These are phyloP conservation scores for Palythoa heliodiscus DNA, from an alignment of 92 coral and sea anemone species.

Conservation along the genomic window DNA sequence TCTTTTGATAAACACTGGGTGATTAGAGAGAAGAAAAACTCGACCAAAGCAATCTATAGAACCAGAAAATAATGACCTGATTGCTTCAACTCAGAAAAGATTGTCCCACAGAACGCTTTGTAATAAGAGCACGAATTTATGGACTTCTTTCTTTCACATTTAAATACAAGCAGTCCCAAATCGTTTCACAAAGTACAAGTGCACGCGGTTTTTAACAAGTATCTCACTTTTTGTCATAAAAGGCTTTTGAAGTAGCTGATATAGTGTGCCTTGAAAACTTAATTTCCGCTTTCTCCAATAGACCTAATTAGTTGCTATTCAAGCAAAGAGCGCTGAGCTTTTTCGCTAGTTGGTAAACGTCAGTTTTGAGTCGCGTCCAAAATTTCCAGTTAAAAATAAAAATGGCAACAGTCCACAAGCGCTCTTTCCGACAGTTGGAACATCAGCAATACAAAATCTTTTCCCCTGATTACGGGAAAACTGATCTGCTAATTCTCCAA, in stretches of 20 bases:
- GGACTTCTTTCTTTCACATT: neutral
- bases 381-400: neutral
- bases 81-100: slow-evolving; percentile 45
- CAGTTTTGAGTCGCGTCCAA: neutral
- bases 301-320: slow-evolving; percentile 45
- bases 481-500: slow-evolving; percentile 71
- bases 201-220: slow-evolving; percentile 1
- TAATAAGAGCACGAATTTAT: slow-evolving; percentile 20
- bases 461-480: slow-evolving; percentile 32
- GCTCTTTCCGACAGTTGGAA: slow-evolving; percentile 22
- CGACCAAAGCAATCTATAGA: slow-evolving; percentile 23
- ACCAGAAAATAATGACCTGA: slow-evolving; percentile 39
- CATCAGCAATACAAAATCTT: neutral
- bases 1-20: slow-evolving; percentile 55
- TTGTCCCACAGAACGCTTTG: slow-evolving; percentile 13
- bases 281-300: slow-evolving; percentile 32
- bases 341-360: neutral
- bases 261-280: slow-evolving; percentile 40
- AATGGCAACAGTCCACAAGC: slow-evolving; percentile 31
- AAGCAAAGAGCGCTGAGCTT: slow-evolving; percentile 19
- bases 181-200: neutral
- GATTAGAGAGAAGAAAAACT: slow-evolving; percentile 48
- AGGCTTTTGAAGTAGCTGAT: slow-evolving; percentile 29
- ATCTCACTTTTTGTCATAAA: slow-evolving; percentile 28
- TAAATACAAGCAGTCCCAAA: neutral